phyloP scores from a whole-genome alignment of 1,140 invertebrate genomes.

The Zophobas morio region DNA sequence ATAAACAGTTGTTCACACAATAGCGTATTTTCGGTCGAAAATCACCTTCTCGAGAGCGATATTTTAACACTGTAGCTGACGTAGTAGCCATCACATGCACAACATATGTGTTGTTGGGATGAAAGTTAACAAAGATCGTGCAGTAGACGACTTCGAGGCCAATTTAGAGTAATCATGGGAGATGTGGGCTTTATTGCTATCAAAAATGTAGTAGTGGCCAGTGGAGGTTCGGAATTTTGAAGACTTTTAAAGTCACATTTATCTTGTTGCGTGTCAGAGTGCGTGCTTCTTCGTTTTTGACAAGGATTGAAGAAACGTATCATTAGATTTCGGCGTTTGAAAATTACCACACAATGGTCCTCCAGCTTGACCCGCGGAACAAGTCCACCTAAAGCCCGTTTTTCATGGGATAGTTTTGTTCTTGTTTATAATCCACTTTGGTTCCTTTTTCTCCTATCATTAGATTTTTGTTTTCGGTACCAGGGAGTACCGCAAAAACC shows the following conservation, averaged over 20 bases:
- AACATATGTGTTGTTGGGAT: conserved; percentile 29
- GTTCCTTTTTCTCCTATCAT: no score
- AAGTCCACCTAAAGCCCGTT: no score
- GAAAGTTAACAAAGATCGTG: conserved; percentile 30
- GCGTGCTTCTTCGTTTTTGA: not conserved
- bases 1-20: not conserved
- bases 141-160: conserved; percentile 27
- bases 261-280: not conserved
- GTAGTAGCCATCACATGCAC: conserved; percentile 20
- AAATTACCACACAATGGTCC: no score
- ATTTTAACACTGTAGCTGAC: not conserved
- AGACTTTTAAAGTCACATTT: not conserved
- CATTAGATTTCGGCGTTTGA: not conserved
- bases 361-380: no score
- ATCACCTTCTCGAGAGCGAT: no score
- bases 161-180: not conserved
- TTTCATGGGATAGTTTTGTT: no score
- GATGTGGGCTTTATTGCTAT: no score
- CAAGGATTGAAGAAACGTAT: not conserved
- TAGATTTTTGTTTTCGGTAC: no score
- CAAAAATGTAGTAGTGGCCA: no score
- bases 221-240: not conserved
- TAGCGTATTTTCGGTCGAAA: no score
- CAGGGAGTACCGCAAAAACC: no score
- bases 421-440: no score